These are phyloP conservation scores for Tinea pellionella DNA, from an alignment of 2,888 invertebrate genomes.

Conservation along the genomic window DNA sequence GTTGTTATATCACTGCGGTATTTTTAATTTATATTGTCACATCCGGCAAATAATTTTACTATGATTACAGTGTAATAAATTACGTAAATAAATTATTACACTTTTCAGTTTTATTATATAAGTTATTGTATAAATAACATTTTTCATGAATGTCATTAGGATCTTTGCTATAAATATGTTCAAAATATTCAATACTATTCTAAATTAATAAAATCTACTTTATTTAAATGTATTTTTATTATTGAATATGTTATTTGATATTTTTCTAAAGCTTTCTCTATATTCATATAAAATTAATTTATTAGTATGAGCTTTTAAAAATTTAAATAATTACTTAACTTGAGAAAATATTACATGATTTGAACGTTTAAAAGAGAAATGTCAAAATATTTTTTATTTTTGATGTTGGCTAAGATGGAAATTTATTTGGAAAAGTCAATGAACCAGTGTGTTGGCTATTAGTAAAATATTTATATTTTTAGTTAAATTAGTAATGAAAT, in stretches of 20 bases:
- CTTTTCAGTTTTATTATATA: not conserved
- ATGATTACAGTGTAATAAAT: not conserved
- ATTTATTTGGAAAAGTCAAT: conserved; percentile 17
- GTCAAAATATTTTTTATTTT: not conserved
- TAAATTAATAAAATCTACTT: too few relatives aligned
- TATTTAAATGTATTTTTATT: too few relatives aligned
- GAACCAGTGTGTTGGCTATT: conserved; percentile 46
- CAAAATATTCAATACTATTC: too few relatives aligned
- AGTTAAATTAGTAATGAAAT: conserved; percentile 18
- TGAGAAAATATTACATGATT: too few relatives aligned
- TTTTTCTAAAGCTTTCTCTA: too few relatives aligned
- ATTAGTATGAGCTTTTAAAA: too few relatives aligned
- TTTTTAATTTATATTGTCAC: conserved; percentile 32
- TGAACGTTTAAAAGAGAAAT: not conserved
- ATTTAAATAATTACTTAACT: too few relatives aligned
- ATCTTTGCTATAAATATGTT: too few relatives aligned
- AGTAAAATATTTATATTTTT: conserved; percentile 30
- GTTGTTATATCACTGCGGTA: conserved; percentile 19
- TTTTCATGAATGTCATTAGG: not conserved
- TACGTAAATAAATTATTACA: not conserved
- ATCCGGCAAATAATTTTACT: conserved; percentile 32
- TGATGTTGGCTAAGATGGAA: not conserved
- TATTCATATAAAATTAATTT: too few relatives aligned
- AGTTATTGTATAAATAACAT: not conserved
- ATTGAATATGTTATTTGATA: too few relatives aligned